phyloP scores from a whole-genome alignment of 1,140 invertebrate species.

The Drosophila eugracilis region DNA sequence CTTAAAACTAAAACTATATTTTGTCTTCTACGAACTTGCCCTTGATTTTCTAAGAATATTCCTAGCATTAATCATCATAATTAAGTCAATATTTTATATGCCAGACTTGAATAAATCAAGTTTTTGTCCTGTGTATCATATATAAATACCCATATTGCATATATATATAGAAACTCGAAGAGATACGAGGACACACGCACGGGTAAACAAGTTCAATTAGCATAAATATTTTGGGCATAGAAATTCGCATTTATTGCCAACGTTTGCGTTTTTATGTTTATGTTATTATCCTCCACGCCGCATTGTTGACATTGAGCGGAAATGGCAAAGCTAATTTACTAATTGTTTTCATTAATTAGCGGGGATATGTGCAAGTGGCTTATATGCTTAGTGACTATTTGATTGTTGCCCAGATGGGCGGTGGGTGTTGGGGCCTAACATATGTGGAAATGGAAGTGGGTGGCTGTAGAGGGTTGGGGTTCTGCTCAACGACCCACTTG shows the following conservation, averaged over 20 bases:
- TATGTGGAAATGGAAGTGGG: slow-evolving; percentile 40
- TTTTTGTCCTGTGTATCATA: slow-evolving; percentile 7
- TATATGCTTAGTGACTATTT: slow-evolving; percentile 54
- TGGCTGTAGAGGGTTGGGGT: neutral
- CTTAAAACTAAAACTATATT: neutral
- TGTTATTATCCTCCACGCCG: slow-evolving; percentile 53
- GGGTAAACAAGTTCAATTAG: slow-evolving; percentile 81
- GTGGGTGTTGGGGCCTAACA: slow-evolving; percentile 12
- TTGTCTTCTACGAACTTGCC: too few relatives aligned
- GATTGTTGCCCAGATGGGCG: slow-evolving; percentile 39
- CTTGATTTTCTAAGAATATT: neutral
- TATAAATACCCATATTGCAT: slow-evolving; percentile 14
- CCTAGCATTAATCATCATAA: neutral
- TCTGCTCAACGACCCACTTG: slow-evolving; percentile 62
- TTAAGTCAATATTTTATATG: neutral
- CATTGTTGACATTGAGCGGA: slow-evolving; percentile 61
- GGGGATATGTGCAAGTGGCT: slow-evolving; percentile 48
- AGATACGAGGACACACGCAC: slow-evolving; percentile 65
- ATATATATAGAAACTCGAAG: slow-evolving; percentile 23
- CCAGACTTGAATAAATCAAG: neutral
- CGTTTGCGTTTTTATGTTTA: slow-evolving; percentile 81
- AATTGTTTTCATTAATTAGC: slow-evolving; percentile 81
- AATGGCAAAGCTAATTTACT: slow-evolving; percentile 74
- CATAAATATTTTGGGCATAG: slow-evolving; percentile 74
- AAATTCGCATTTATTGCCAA: slow-evolving; percentile 72